Percentiles rank a stretch among this genome's conserved stretches.
phyloP scores from a whole-genome alignment of 2,797 vertebrate genomes.

The Scyliorhinus canicula region DNA sequence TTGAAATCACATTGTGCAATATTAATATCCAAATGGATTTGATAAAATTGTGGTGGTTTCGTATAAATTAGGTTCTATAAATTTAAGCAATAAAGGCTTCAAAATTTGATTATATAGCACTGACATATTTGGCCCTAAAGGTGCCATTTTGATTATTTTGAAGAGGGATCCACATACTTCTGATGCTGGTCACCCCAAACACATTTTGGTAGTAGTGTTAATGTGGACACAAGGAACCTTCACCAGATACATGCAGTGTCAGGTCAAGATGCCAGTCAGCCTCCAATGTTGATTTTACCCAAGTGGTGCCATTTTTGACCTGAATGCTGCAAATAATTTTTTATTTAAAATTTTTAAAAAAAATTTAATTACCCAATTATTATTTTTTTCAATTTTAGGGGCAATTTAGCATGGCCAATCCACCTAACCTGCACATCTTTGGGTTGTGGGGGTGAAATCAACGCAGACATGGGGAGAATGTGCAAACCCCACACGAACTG shows the following conservation, averaged over 20 bases:
- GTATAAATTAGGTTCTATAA: background rate
- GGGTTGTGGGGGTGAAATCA: too few relatives aligned
- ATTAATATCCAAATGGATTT: slow-evolving; percentile 16
- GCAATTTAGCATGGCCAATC: too few relatives aligned
- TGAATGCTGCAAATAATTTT: background rate
- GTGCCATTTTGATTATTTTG: background rate
- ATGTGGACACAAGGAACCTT: too few relatives aligned
- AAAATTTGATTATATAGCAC: background rate
- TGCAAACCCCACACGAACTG: too few relatives aligned
- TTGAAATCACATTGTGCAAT: slow-evolving; percentile 14
- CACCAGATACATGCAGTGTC: background rate
- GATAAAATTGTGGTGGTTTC: slow-evolving; percentile 1
- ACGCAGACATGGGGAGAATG: too few relatives aligned
- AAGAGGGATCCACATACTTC: background rate
- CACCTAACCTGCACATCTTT: too few relatives aligned
- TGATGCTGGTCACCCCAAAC: background rate
- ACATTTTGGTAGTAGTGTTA: background rate
- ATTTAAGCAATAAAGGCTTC: background rate
- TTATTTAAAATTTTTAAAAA: too few relatives aligned
- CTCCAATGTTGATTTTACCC: background rate
- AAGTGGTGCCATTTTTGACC: background rate
- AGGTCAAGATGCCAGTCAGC: background rate
- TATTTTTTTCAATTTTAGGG: too few relatives aligned
- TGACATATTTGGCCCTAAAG: background rate
- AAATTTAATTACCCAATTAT: too few relatives aligned